phyloP scores from a whole-genome alignment of 2,113 vertebrate genomes.

The Saimiri boliviensis region DNA sequence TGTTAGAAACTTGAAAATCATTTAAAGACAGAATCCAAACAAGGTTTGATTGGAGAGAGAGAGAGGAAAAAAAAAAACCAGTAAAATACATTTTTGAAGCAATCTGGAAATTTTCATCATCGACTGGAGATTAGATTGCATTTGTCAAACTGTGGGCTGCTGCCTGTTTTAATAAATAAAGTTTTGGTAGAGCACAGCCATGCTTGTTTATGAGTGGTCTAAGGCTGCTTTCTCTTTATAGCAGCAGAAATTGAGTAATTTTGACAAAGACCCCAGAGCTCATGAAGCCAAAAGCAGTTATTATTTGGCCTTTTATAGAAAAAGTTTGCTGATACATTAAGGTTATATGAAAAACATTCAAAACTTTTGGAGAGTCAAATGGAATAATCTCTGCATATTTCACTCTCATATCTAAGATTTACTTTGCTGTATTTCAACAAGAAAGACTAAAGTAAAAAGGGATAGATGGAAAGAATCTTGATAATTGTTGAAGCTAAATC shows the following conservation, averaged over 20 bases:
- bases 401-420: not conserved
- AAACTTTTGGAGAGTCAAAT: not conserved
- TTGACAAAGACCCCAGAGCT: not conserved
- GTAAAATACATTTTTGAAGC: not conserved
- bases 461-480: not conserved
- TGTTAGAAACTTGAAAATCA: not conserved
- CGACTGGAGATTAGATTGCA: not conserved
- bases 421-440: not conserved
- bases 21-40: not conserved
- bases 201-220: not conserved
- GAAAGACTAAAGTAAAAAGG: not conserved
- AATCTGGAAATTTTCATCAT: not conserved
- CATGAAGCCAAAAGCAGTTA: not conserved
- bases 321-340: not conserved
- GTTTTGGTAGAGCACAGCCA: not conserved
- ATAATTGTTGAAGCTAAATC: not conserved
- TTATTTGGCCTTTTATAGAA: not conserved
- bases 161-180: not conserved
- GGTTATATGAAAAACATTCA: not conserved
- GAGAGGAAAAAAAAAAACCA: too few species aligned
- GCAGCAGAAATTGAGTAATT: not conserved
- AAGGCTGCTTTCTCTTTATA: not conserved
- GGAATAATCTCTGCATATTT: not conserved
- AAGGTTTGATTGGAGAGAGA: not conserved
- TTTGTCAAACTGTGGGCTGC: not conserved